phyloP scores from a whole-genome alignment of 2,888 invertebrate species.

The Tiliacea citrago region DNA sequence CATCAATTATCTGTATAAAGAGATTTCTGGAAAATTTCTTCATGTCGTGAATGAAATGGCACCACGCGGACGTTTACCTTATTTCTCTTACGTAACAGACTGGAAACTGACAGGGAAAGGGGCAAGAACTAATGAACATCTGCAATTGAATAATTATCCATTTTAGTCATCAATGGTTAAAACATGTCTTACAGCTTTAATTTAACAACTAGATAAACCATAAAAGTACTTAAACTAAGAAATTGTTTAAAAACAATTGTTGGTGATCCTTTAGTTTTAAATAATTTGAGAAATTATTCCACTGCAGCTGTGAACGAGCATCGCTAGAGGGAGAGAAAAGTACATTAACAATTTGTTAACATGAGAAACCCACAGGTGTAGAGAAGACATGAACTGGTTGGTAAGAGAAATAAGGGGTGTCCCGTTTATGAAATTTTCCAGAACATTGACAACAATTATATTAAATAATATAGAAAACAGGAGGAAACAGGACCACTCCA shows the following conservation, averaged over 20 bases:
- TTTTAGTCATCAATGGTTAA: constrained; percentile 90
- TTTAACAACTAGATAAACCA: constrained; percentile 82
- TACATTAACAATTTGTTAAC: constrained; percentile 77
- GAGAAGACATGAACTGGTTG: constrained; percentile 74
- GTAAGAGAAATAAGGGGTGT: constrained; percentile 89
- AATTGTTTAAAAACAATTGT: constrained; percentile 77
- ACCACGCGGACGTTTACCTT: constrained; percentile 75
- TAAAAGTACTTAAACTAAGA: constrained; percentile 76
- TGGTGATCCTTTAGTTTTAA: constrained; percentile 82
- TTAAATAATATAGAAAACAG: constrained; percentile 54
- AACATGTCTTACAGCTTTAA: constrained; percentile 89
- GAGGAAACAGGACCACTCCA: constrained; percentile 62
- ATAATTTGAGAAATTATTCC: constrained; percentile 86
- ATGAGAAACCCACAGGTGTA: constrained; percentile 67
- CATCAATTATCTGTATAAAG: constrained; percentile 78
- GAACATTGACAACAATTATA: constrained; percentile 72
- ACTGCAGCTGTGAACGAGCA: constrained; percentile 88
- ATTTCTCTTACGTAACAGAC: constrained; percentile 87
- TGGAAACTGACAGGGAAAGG: constrained; percentile 79
- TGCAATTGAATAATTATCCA: constrained; percentile 89
- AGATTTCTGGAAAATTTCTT: constrained; percentile 89
- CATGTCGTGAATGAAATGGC: constrained; percentile 73
- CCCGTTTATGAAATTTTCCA: constrained; percentile 89
- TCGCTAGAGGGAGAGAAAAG: constrained; percentile 86
- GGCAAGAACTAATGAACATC: constrained; percentile 81